Evolutionary conservation across 2,113 vertebrate genomes (phyloP).

Genomic region (Onychostoma macrolepis): DNA sequence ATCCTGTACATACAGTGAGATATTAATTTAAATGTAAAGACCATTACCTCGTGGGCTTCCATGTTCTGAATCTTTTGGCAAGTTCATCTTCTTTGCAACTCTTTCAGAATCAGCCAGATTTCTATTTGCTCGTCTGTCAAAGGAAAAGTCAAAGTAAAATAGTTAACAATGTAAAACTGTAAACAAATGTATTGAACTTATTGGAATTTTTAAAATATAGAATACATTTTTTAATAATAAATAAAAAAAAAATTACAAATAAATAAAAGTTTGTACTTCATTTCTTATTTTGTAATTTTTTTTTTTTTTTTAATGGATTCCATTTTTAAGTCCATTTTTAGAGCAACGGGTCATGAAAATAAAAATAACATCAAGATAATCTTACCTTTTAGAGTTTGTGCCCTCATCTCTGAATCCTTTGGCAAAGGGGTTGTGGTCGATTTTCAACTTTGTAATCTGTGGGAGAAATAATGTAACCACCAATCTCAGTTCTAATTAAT

Average conservation of each 20-base stretch:
- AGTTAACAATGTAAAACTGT: neutral
- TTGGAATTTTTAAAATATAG: neutral
- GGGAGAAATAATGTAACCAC: slow-evolving; percentile 21
- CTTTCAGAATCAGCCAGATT: slow-evolving; percentile 64
- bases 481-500: neutral
- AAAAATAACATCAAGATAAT: neutral
- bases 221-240: neutral
- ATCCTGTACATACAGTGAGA: neutral
- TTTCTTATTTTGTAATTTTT: neutral
- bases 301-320: neutral
- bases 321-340: neutral
- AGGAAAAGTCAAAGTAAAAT: neutral
- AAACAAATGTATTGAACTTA: neutral
- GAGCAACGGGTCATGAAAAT: neutral
- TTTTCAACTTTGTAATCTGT: slow-evolving; percentile 91
- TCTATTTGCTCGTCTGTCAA: slow-evolving; percentile 71
- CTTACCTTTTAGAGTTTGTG: slow-evolving; percentile 82
- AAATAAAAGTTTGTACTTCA: too few species aligned
- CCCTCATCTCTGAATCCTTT: slow-evolving; percentile 91
- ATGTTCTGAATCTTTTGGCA: slow-evolving; percentile 66
- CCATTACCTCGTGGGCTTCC: slow-evolving; percentile 68
- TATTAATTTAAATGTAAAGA: neutral
- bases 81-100: slow-evolving; percentile 60
- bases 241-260: too few species aligned
- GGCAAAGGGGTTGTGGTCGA: slow-evolving; percentile 91